A percentile compares a stretch with the other conserved stretches of the same genome.
phyloP scores from a whole-genome alignment of 2,113 vertebrate species.

The Excalfactoria chinensis region DNA sequence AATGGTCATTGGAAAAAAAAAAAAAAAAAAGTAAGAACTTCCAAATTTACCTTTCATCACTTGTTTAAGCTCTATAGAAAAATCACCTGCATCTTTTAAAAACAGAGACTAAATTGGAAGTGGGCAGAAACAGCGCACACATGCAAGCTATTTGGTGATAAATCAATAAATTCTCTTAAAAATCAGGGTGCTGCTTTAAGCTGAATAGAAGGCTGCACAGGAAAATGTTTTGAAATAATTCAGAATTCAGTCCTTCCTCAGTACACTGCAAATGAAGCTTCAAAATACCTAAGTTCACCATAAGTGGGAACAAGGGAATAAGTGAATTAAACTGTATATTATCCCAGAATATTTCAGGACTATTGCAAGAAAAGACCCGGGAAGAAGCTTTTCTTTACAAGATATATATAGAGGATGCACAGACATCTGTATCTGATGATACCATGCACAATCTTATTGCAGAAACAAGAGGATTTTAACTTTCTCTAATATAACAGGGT shows the following conservation, averaged over 20 bases:
- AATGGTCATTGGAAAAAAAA: neutral
- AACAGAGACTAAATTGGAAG: neutral
- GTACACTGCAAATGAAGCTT: neutral
- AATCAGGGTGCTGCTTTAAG: neutral
- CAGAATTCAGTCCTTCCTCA: neutral
- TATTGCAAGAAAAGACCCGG: neutral
- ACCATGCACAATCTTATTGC: neutral
- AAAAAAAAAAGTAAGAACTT: neutral
- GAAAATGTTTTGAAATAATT: neutral
- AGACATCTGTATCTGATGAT: neutral
- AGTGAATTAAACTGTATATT: neutral
- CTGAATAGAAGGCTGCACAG: neutral
- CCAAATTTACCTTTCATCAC: neutral
- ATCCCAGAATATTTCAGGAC: neutral
- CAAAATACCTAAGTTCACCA: neutral
- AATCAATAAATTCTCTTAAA: neutral
- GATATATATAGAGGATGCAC: neutral
- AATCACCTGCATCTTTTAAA: neutral
- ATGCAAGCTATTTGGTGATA: neutral
- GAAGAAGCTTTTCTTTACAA: neutral
- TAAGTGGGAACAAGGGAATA: neutral
- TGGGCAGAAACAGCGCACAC: accelerated
- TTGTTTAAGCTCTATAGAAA: neutral
- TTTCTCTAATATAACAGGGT: neutral
- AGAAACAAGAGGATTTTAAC: neutral